A percentile compares a stretch with the other conserved stretches of the same genome.
Evolutionary conservation across 2,797 vertebrate genomes (phyloP).

Genomic region (Adelosebastes latens): DNA sequence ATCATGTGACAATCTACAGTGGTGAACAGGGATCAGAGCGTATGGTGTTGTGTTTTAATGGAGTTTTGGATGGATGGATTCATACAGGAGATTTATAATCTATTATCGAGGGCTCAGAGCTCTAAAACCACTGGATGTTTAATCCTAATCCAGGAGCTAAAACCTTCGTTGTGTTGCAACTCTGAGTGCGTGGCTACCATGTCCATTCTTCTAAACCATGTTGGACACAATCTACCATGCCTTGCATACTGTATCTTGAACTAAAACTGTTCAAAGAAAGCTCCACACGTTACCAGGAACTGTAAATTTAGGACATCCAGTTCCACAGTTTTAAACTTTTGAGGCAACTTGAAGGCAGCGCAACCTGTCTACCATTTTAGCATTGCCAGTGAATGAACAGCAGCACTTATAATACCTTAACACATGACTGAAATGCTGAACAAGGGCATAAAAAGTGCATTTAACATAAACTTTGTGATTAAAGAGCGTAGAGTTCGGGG

Average conservation of each 20-base stretch:
- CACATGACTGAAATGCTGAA: neutral
- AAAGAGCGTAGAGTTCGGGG: neutral
- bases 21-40: conserved; percentile 4
- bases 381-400: neutral
- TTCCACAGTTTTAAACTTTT: neutral
- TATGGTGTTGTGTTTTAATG: conserved; percentile 47
- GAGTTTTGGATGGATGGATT: conserved; percentile 41
- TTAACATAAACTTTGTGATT: conserved; percentile 12
- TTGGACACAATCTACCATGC: neutral
- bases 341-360: neutral
- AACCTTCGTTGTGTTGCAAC: conserved; percentile 25
- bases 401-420: neutral
- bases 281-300: neutral
- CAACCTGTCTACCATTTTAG: neutral
- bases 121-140: conserved; percentile 52
- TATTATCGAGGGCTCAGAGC: conserved; percentile 41
- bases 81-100: conserved; percentile 65
- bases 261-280: neutral
- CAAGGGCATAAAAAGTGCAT: neutral
- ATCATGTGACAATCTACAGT: conserved; percentile 17
- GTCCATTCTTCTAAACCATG: neutral
- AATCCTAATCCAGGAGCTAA: conserved; percentile 75
- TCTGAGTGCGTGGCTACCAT: conserved; percentile 4
- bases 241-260: neutral
- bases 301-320: neutral